A percentile compares a stretch with the other conserved stretches of the same genome.
Evolutionary conservation across 2,113 vertebrate species (phyloP).

Genomic region (Poeciliopsis occidentalis): DNA sequence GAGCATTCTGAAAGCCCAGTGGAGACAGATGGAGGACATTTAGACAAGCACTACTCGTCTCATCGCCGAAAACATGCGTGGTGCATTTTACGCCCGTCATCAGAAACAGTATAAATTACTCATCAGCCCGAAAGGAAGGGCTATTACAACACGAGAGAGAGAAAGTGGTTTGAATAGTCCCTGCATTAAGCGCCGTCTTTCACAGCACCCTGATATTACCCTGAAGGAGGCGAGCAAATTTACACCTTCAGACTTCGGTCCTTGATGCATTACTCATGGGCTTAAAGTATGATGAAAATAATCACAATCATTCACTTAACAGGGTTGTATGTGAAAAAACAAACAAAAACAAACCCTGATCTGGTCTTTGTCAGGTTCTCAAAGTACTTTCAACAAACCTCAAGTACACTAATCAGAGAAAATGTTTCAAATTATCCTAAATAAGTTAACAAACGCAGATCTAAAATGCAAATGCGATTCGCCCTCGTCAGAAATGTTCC

Average conservation of each 20-base stretch:
- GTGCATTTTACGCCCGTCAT: conserved; percentile 53
- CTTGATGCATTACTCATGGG: background rate
- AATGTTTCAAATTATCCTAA: background rate
- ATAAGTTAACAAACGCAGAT: too few species aligned
- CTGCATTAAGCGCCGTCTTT: conserved; percentile 33
- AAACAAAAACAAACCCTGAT: background rate
- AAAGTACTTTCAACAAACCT: background rate
- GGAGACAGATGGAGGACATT: conserved; percentile 65
- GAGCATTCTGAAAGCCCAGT: conserved; percentile 60
- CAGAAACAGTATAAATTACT: conserved; percentile 50
- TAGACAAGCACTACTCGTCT: conserved; percentile 47
- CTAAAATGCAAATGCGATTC: background rate
- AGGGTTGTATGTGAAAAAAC: background rate
- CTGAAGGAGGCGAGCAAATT: background rate
- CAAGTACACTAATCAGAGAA: background rate
- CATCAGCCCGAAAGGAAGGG: conserved; percentile 45
- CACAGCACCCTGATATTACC: conserved; percentile 24
- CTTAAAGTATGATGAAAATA: background rate
- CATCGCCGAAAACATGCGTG: conserved; percentile 49
- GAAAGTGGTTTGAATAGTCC: conserved; percentile 51
- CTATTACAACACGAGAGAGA: conserved; percentile 40
- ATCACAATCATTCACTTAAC: background rate
- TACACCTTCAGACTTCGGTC: background rate
- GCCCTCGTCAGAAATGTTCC: too few species aligned
- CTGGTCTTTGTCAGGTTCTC: background rate